Percentiles rank a stretch among this genome's conserved stretches.
phyloP scores from a whole-genome alignment of 1,140 invertebrate genomes.

The Acromyrmex charruanus region DNA sequence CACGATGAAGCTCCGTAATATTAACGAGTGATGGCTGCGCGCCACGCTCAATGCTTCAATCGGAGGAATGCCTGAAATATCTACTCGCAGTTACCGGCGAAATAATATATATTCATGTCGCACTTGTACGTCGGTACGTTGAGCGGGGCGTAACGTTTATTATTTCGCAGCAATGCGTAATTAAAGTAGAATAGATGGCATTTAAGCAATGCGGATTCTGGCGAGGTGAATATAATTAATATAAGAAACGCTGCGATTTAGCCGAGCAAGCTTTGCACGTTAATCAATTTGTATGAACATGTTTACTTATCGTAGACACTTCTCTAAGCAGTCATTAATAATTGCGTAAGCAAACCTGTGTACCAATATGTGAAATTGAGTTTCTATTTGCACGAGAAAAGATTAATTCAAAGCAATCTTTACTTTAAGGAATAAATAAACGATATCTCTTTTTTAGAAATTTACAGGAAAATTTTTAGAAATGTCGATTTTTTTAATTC shows the following conservation, averaged over 20 bases:
- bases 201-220: slow-evolving; percentile 34
- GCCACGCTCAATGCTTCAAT: slow-evolving; percentile 40
- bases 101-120: slow-evolving; percentile 46
- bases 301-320: not conserved
- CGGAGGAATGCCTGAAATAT: slow-evolving; percentile 53
- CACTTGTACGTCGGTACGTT: slow-evolving; percentile 29
- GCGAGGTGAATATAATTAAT: slow-evolving; percentile 14
- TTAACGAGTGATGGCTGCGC: slow-evolving; percentile 46
- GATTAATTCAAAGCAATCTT: not conserved
- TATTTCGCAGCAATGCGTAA: slow-evolving; percentile 49
- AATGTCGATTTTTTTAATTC: not conserved
- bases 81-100: slow-evolving; percentile 38
- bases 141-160: slow-evolving; percentile 43
- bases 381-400: not conserved
- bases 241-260: slow-evolving; percentile 34
- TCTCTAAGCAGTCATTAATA: slow-evolving; percentile 22
- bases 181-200: slow-evolving; percentile 59
- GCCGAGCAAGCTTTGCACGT: not conserved
- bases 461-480: not conserved
- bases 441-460: not conserved
- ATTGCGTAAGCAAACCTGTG: not conserved
- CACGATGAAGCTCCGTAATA: slow-evolving; percentile 29
- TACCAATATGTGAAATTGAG: not conserved
- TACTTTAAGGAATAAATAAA: not conserved
- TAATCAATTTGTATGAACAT: slow-evolving; percentile 33